Conservation (phyloP, 2,888 invertebrate species). For the Helicoverpa assulta region DNA sequence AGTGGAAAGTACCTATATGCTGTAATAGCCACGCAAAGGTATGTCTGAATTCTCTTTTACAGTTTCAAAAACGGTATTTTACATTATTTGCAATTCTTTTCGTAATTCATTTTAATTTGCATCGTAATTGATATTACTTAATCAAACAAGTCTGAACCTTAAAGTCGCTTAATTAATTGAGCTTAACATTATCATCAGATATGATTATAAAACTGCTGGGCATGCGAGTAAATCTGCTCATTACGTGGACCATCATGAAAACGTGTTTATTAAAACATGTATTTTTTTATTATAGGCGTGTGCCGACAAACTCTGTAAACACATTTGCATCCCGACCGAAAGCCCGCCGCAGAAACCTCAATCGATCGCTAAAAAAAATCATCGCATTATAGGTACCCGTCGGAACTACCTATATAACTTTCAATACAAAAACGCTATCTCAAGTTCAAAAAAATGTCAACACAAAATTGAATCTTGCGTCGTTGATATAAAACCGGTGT, state of each 20-base stretch:
- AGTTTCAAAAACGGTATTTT: constrained; percentile 17
- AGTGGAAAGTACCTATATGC: constrained; percentile 40
- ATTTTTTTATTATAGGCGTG: constrained; percentile 83
- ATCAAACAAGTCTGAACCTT: constrained; percentile 16
- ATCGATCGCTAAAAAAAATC: constrained; percentile 89
- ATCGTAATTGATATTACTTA: constrained; percentile 23
- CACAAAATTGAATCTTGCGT: constrained; percentile 65
- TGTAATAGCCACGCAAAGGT: constrained; percentile 21
- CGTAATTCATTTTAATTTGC: neutral
- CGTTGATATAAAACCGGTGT: constrained; percentile 60
- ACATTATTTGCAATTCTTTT: constrained; percentile 23
- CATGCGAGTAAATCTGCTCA: constrained; percentile 68
- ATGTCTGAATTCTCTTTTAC: constrained; percentile 14
- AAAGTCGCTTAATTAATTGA: constrained; percentile 49
- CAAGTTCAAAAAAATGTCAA: constrained; percentile 52
- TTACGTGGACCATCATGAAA: constrained; percentile 68
- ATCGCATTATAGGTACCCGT: constrained; percentile 85
- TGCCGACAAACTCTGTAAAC: constrained; percentile 84
- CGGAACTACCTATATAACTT: constrained; percentile 82
- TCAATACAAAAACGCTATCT: constrained; percentile 58
- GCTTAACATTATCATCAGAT: constrained; percentile 54
- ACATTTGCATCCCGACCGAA: constrained; percentile 87
- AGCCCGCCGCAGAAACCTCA: constrained; percentile 87
- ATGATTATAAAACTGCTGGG: constrained; percentile 62
- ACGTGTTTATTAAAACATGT: constrained; percentile 78